A percentile compares a stretch with the other conserved stretches of the same genome.
phyloP scores from a whole-genome alignment of 92 coral and sea anemone species.

The Palythoa heliodiscus region DNA sequence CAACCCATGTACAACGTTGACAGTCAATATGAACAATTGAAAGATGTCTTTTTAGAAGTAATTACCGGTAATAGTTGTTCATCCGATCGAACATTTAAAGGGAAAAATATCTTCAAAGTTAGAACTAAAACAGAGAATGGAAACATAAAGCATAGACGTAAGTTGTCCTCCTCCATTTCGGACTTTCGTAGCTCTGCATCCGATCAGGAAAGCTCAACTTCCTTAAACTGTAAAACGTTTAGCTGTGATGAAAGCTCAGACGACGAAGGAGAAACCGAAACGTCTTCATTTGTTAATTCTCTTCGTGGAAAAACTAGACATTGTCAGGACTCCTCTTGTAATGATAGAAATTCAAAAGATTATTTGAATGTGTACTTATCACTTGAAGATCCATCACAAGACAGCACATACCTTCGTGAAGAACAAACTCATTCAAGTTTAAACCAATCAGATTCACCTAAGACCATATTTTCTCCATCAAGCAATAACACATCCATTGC shows the following conservation, averaged over 20 bases:
- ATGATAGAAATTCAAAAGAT: constrained; percentile 10
- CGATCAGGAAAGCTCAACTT: constrained; percentile 39
- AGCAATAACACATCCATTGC: not conserved
- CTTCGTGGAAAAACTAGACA: not conserved
- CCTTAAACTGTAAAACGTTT: constrained; percentile 20
- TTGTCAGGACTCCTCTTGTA: not conserved
- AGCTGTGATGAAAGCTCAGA: constrained; percentile 53
- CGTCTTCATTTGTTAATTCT: constrained; percentile 24
- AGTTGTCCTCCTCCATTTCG: constrained; percentile 30
- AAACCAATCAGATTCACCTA: not conserved
- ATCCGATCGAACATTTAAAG: constrained; percentile 55
- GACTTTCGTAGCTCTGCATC: constrained; percentile 47
- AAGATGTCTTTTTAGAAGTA: constrained; percentile 76
- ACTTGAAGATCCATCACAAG: constrained; percentile 18
- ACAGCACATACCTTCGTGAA: not conserved
- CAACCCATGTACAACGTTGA: constrained; percentile 60
- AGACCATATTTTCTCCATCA: not conserved
- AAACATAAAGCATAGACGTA: constrained; percentile 33
- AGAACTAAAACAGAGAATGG: constrained; percentile 18
- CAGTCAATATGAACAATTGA: constrained; percentile 61
- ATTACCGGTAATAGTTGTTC: constrained; percentile 67
- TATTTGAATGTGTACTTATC: constrained; percentile 5
- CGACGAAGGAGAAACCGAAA: constrained; percentile 25
- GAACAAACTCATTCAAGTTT: not conserved
- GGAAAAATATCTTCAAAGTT: constrained; percentile 42